Evolutionary conservation across 2,797 vertebrate species (phyloP), one percentile per base, ranked within the genome.

Genomic region (Acipenser transmontanus): DNA sequence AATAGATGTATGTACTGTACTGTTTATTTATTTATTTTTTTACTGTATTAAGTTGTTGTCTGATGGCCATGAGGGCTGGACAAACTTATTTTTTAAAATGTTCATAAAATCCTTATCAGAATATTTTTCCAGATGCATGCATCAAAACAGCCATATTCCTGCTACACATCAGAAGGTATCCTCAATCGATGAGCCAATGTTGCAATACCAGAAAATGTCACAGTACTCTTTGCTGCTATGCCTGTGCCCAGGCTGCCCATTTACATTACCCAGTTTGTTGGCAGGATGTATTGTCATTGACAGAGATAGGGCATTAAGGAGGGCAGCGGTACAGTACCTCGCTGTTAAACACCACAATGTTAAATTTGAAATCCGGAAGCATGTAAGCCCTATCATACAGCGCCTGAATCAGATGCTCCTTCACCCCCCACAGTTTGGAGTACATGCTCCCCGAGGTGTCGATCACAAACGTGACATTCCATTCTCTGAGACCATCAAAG

Each of bases 391-490:
- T 48, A 1, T 5, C 70, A 49, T 47, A 50, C 5, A 70, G 64
- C 62, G 68, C 54, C 65, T n/a, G 47, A 61, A 67, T 10, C 49
- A 62, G 66, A 1, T 2, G 70, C 47, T 70, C 63, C 63, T 63
- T 50, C 20, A 70, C 12, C 2, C 71, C 47, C 34, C 9, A 8
- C 4, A 68, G 63, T 1, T 66, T 71, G 34, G 64, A 52, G 6
- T 62, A 61, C 47, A 72, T 62, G 54, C 61, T 69, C 48, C 63
- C 71, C 20, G 68, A 70, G 50, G 66, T 6, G n/a, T 72, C 67
- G 34, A 66, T 1, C n/a, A 73, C 74, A 56, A 78, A 72, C 7
- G 63, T 2, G 7, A 76, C 47, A 6, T 66, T 67, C n/a, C 1
- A 50, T 0, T 60, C 0, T 6, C 60, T 61, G 63, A 61, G 11